Percentiles rank a stretch among this genome's conserved stretches.
These are phyloP conservation scores for Gobius niger DNA, from an alignment of 2,113 vertebrate genomes.

Conservation along the genomic window DNA sequence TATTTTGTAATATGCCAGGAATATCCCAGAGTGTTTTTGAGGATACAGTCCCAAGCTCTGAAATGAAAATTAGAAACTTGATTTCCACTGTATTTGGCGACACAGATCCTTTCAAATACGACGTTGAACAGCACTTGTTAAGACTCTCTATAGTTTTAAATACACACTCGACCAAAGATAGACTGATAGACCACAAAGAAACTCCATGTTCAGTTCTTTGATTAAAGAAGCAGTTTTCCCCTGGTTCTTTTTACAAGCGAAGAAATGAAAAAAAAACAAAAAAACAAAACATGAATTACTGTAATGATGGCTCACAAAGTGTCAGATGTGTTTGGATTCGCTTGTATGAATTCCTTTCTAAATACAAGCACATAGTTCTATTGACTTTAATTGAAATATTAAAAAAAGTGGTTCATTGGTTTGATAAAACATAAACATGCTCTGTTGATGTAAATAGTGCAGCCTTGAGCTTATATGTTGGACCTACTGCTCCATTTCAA, in stretches of 20 bases:
- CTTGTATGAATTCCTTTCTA: not conserved
- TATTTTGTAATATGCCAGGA: no score
- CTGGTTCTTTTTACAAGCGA: no score
- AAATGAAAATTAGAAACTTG: not conserved
- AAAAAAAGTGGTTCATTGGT: not conserved
- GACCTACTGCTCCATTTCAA: not conserved
- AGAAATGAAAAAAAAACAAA: no score
- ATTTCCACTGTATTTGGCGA: no score
- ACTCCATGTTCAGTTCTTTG: not conserved
- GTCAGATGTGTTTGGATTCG: constrained; percentile 3
- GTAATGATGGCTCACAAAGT: not conserved
- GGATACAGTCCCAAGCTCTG: no score
- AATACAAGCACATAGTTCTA: not conserved
- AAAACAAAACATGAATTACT: not conserved
- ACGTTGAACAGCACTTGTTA: not conserved
- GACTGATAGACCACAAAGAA: not conserved
- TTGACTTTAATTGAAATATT: not conserved
- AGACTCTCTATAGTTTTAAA: not conserved
- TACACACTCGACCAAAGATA: constrained; percentile 1
- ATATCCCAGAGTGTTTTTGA: no score
- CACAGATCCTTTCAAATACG: not conserved
- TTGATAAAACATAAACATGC: not conserved
- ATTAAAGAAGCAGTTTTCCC: not conserved
- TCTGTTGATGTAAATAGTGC: not conserved
- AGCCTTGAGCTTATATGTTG: not conserved